Base-by-base conservation (phyloP, 2,797 vertebrate species). In the Gadopsis marmoratus region DNA sequence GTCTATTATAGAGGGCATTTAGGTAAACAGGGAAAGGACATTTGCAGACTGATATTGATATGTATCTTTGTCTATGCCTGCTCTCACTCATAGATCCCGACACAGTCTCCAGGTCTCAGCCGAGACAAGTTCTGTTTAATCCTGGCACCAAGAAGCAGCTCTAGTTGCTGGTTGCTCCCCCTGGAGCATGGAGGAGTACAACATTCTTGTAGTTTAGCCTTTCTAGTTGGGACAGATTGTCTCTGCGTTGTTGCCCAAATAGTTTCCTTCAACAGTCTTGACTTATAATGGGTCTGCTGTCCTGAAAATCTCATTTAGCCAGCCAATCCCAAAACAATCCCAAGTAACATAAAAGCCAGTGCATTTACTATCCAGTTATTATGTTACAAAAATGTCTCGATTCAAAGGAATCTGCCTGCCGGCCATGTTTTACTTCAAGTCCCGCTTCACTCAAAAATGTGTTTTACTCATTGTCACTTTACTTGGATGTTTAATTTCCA, bases 1-100 rank as follows among this genome's bases (percentile, higher is more conserved):
- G 43, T 74, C 56, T 83, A n/a, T 78, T 53, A 79, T 69, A 61
- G 19, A 60, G 61, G 71, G 47, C 48, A 29, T 59, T 71, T 37
- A 45, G 62, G 41, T 66, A 71, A 74, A 72, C 54, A 64, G 56
- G 71, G 35, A 48, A 8, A 39, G 7, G 35, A 53, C n/a, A 45
- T 83, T 73, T 33, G 58, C 47, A 78, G 74, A 23, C 37, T 63
- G 37, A 50, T 77, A 37, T 37, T 68, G 23, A 62, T 71, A 39
- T 63, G 11, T 31, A 19, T 45, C 29, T 61, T 71, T 70, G 33
- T 61, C 10, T 12, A 17, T 59, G 19, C 16, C n/a, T 74, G 9
- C 45, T 71, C 29, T 58, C 35, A 16, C 11, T 78, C 19, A 17
- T 39, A 61, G 8, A 79, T 61, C 50, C 2, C 13, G 16, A 62